Evolutionary conservation across 2,888 invertebrate species (phyloP), one percentile per base, ranked within the genome.

Genomic region (Tenthredo notha): DNA sequence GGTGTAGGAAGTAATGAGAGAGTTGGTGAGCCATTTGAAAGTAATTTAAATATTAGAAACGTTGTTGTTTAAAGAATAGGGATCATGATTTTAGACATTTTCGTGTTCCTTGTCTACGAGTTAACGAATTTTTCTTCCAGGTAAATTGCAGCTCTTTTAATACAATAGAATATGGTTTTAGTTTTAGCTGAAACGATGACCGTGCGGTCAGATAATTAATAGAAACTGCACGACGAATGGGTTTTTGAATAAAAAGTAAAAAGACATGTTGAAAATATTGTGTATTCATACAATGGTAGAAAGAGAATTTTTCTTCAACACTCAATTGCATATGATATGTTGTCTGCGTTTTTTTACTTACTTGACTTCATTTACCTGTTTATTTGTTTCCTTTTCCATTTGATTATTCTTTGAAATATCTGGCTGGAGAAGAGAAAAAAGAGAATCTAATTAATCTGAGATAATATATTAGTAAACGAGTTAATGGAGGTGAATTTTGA

Each of bases 401-500:
- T 67, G 67, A 67, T 67, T 67, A 33, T 67, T 67, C 18, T 33
- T 67, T 67, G 15, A 67, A 67, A 67, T 33, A 67, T 67, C 12
- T 67, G 67, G 25, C 67, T 33, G 67, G 25, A 67, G 67, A 67
- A 67, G 67, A 67, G 43, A 40, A 74, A 70, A 74, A 74, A 74
- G 43, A 74, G 43, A 21, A 74, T 77, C 29, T 25, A 77, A 77
- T 21, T 50, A 50, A 77, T 77, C 50, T 40, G 80, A 61, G 78
- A 58, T 40, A 61, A 40, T 54, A 33, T 77, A 77, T 47, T 33
- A 40, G 29, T 54, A 54, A 80, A 54, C 25, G 40, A 78, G 21
- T 58, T 29, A 80, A 80, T 61, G 37, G 61, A 80, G 61, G 61
- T 80, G 88, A 90, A 91, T 91, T 89, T 91, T 93, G 91, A 93